These are phyloP conservation scores for Dolichoris vasculosae DNA, from an alignment of 1,140 invertebrate genomes.

Conservation along the genomic window DNA sequence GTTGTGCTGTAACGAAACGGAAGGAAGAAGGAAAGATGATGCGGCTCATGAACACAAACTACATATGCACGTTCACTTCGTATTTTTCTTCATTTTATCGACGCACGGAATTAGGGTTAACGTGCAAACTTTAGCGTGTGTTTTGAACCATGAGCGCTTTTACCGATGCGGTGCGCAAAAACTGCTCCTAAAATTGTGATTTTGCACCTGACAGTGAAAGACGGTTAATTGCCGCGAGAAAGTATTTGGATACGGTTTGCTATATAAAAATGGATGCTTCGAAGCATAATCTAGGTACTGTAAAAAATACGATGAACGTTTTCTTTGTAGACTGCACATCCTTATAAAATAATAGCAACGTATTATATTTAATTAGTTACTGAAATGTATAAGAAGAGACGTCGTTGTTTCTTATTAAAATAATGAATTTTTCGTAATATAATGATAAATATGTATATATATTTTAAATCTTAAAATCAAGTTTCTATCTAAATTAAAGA, in stretches of 20 bases:
- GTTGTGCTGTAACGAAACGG: neutral
- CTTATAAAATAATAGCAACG: neutral
- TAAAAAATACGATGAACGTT: neutral
- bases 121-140: neutral
- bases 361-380: no score
- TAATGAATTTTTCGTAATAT: no score
- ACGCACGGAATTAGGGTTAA: constrained; percentile 19
- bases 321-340: neutral
- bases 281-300: neutral
- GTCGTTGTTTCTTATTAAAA: no score
- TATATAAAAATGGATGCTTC: neutral
- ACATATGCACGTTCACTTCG: neutral
- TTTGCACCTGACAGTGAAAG: neutral
- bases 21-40: neutral
- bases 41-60: neutral
- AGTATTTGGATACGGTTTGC: neutral
- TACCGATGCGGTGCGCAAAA: neutral
- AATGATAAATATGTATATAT: no score
- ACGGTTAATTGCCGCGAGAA: neutral
- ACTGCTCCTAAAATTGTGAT: neutral
- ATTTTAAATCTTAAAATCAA: no score
- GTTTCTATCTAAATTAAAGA: no score
- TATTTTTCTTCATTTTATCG: constrained; percentile 46
- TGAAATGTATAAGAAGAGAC: no score
- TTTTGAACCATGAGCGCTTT: neutral